Evolutionary conservation across 2,797 vertebrate genomes (phyloP).

Genomic region (Siniperca scherzeri): DNA sequence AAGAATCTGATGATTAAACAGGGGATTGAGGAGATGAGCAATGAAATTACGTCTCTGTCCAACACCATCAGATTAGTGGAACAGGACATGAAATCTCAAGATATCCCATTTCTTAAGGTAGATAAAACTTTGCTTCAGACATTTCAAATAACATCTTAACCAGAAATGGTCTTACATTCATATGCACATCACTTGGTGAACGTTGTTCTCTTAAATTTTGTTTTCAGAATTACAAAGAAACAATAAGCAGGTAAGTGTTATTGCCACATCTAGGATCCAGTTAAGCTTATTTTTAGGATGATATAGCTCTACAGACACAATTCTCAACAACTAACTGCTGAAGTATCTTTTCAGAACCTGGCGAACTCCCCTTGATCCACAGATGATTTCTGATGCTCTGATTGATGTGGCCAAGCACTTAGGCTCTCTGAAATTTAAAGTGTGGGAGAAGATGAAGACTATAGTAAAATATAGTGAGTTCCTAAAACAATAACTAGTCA

Average conservation of each 20-base stretch:
- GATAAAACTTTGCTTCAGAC: not conserved
- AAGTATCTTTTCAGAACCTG: conserved; percentile 82
- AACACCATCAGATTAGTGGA: conserved; percentile 82
- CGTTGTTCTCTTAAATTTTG: conserved; percentile 29
- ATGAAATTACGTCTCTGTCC: conserved; percentile 78
- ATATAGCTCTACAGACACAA: not conserved
- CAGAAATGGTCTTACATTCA: not conserved
- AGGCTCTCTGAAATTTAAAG: conserved; percentile 85
- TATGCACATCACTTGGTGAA: not conserved
- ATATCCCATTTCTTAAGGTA: conserved; percentile 86
- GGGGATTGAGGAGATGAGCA: conserved; percentile 77
- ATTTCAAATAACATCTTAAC: not conserved
- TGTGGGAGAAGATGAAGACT: conserved; percentile 88
- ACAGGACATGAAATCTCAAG: conserved; percentile 82
- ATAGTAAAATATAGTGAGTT: conserved; percentile 85
- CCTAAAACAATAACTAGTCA: not conserved
- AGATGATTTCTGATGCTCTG: conserved; percentile 73
- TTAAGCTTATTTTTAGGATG: not conserved
- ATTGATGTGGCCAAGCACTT: conserved; percentile 86
- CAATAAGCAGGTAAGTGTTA: conserved; percentile 81
- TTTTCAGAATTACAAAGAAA: conserved; percentile 87
- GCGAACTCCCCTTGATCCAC: conserved; percentile 73
- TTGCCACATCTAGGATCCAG: not conserved
- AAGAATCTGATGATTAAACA: conserved; percentile 78
- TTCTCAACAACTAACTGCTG: conserved; percentile 30